Percentiles rank a stretch among this genome's conserved stretches.
Conservation (phyloP, 2,888 invertebrate genomes). For the Stomorhina lunata region DNA sequence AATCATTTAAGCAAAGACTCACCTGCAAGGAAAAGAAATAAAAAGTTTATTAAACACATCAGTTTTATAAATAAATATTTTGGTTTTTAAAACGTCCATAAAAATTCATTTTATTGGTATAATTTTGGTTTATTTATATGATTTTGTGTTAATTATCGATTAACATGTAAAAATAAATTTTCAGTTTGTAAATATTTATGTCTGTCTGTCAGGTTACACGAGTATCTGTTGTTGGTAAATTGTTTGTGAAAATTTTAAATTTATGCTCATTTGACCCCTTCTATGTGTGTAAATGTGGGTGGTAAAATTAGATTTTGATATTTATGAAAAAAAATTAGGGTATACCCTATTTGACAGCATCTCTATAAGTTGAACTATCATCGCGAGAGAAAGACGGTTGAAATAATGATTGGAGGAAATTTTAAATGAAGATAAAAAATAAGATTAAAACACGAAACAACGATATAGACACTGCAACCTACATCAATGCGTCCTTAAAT, state of each 20-base stretch:
- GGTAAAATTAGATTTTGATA: background rate
- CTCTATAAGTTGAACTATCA: too few relatives aligned
- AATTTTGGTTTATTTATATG: background rate
- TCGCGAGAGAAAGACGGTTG: too few relatives aligned
- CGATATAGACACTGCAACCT: too few relatives aligned
- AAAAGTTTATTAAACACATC: background rate
- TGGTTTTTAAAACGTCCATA: background rate
- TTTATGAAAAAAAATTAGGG: background rate
- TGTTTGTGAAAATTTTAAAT: background rate
- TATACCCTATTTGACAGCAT: too few relatives aligned
- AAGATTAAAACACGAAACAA: too few relatives aligned
- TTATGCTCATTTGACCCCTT: background rate
- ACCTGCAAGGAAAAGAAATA: constrained; percentile 34
- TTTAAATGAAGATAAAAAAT: too few relatives aligned
- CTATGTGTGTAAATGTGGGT: background rate
- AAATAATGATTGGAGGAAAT: too few relatives aligned
- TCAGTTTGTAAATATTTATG: background rate
- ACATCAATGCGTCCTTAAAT: too few relatives aligned
- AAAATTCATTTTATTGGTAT: background rate
- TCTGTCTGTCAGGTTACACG: background rate
- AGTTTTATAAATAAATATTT: background rate
- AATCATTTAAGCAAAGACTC: background rate
- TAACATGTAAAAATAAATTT: background rate
- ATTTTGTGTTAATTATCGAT: background rate
- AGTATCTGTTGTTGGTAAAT: background rate